Base-by-base conservation (phyloP, 2,888 invertebrate genomes). In the Eristalis arbustorum region DNA sequence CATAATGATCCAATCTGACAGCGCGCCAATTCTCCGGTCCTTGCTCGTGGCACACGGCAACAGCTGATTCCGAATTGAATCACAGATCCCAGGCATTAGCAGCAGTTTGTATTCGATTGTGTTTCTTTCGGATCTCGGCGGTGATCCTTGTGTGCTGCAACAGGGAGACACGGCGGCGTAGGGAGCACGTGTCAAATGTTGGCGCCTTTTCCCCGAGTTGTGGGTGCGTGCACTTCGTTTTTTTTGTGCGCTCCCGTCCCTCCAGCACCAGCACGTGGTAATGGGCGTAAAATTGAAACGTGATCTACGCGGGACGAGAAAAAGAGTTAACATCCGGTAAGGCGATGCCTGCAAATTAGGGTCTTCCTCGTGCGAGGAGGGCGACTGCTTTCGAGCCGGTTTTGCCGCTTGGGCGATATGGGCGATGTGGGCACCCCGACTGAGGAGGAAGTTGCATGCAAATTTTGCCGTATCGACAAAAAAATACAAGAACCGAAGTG, bases 291-390 rank as follows among this genome's bases (percentile, higher is more conserved):
- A 87, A 87, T 87, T 83, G 87, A 83, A 87, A 87, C 74, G 78
- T 68, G 87, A 87, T 87, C 83, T 75, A 63, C 64, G 74, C 34
- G 25, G 14, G 22, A 18, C 34, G 49, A 69, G 72, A 81, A 87
- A 81, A 87, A 87, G 87, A 83, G 87, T 87, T 79, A 62, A 78
- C 87, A 87, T 87, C 87, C 87, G 83, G 87, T 87, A 83, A 79
- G 71, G 31, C 71, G 77, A 83, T 79, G 71, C 66, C 57, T 22
- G 37, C 64, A 82, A 66, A 74, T 74, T 71, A 77, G 42, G 42
- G 28, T 61, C 34, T 22, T 77, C 61, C 68, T 73, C 40, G 68
- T 68, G 64, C 37, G 37, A 63, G 62, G 34, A 69, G 31, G 82
- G 49, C 59, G 57, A 78, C 42, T 40, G 74, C 74, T 62, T 61